These are phyloP conservation scores for Sialia sialis DNA, from an alignment of 2,113 vertebrate species.

Conservation along the genomic window DNA sequence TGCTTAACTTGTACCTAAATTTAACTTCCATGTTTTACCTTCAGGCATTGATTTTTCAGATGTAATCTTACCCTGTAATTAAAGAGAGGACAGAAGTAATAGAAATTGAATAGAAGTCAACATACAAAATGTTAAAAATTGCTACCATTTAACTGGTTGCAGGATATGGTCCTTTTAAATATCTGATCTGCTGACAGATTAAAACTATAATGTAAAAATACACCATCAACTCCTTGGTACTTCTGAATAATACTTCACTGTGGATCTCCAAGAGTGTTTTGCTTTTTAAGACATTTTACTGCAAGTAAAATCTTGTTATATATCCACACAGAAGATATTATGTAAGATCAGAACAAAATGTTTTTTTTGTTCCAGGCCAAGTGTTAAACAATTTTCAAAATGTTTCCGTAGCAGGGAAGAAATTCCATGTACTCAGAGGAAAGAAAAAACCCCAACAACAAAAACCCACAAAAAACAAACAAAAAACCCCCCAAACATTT, in stretches of 20 bases:
- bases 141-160: background rate
- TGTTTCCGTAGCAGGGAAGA: background rate
- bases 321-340: background rate
- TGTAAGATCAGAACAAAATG: background rate
- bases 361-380: background rate
- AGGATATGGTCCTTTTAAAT: background rate
- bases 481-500: too few relatives aligned
- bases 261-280: background rate
- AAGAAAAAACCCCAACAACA: background rate
- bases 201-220: background rate
- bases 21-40: background rate
- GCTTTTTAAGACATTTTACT: background rate
- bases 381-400: background rate
- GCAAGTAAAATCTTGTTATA: background rate
- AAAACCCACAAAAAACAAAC: too few relatives aligned
- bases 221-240: background rate
- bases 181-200: background rate
- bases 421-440: background rate
- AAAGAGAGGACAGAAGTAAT: background rate
- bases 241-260: background rate
- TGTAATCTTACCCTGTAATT: background rate
- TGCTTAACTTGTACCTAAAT: background rate
- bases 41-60: background rate
- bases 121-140: background rate
- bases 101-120: background rate